phyloP scores from a whole-genome alignment of 2,797 vertebrate genomes.

The Furcifer pardalis region DNA sequence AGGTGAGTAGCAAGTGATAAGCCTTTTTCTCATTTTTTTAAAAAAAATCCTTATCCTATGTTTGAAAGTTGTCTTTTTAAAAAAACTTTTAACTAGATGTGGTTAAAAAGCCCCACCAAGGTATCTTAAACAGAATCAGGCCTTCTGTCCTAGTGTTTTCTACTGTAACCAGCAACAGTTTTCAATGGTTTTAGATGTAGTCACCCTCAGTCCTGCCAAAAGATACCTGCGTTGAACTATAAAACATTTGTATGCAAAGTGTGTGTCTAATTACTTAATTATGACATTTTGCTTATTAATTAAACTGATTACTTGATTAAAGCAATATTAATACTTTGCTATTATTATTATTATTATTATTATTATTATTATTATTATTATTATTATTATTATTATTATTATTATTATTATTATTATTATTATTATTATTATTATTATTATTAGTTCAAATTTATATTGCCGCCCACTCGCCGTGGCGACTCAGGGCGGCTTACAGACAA shows the following conservation, averaged over 20 bases:
- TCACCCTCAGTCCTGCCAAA: not conserved
- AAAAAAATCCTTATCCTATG: not conserved
- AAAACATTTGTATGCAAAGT: not conserved
- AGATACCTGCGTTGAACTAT: not conserved
- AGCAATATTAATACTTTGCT: too few relatives aligned
- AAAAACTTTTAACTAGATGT: too few relatives aligned
- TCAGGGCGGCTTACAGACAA: too few relatives aligned
- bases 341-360: too few relatives aligned
- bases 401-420: too few relatives aligned
- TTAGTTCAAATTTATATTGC: too few relatives aligned
- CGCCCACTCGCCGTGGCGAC: too few relatives aligned
- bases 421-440: too few relatives aligned
- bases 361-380: too few relatives aligned
- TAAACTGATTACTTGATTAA: too few relatives aligned
- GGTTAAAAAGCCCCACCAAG: not conserved
- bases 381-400: too few relatives aligned
- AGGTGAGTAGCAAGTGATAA: conserved; percentile 77
- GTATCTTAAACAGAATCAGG: not conserved
- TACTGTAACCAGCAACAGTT: not conserved
- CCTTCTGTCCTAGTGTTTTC: not conserved
- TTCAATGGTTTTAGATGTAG: not conserved
- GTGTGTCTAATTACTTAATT: not conserved
- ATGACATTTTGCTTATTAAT: too few relatives aligned
- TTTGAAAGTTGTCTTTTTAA: conserved; percentile 17
- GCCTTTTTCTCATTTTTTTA: not conserved